phyloP scores from a whole-genome alignment of 2,113 vertebrate genomes.

The Tenebrosternarchus preto region DNA sequence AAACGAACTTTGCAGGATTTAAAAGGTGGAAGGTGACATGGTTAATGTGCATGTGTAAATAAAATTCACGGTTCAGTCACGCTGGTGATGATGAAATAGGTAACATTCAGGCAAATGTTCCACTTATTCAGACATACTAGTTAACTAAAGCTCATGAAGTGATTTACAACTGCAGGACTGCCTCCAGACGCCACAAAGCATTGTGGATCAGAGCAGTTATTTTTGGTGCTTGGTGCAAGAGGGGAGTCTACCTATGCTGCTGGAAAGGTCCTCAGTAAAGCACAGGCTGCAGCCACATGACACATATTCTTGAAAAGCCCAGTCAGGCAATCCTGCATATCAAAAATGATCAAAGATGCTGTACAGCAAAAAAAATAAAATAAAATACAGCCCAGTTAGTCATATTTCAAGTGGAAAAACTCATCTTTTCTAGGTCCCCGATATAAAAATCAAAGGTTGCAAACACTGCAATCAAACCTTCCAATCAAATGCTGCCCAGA shows the following conservation, averaged over 20 bases:
- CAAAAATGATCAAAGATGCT: neutral
- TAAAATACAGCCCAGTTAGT: too few species aligned
- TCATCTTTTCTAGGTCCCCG: neutral
- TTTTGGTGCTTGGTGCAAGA: slow-evolving; percentile 40
- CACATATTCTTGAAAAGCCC: neutral
- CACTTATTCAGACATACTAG: neutral
- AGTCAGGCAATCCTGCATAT: neutral
- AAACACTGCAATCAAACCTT: too few species aligned
- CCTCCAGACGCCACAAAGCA: slow-evolving; percentile 11
- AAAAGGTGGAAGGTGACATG: neutral
- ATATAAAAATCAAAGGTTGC: neutral
- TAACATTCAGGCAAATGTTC: neutral
- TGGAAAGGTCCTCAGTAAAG: neutral
- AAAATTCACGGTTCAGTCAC: neutral
- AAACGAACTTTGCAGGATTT: neutral
- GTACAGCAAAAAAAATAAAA: neutral
- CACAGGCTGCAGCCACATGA: neutral
- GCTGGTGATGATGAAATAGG: neutral
- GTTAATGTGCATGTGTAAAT: neutral
- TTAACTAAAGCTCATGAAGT: too few species aligned
- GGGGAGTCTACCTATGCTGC: slow-evolving; percentile 23
- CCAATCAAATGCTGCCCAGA: neutral
- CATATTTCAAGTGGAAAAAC: neutral
- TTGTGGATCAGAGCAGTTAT: slow-evolving; percentile 31
- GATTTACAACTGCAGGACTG: slow-evolving; percentile 29